Evolutionary conservation across 2,113 vertebrate species (phyloP), one percentile per base, ranked within the genome.

Genomic region (Cyprinus carpio): DNA sequence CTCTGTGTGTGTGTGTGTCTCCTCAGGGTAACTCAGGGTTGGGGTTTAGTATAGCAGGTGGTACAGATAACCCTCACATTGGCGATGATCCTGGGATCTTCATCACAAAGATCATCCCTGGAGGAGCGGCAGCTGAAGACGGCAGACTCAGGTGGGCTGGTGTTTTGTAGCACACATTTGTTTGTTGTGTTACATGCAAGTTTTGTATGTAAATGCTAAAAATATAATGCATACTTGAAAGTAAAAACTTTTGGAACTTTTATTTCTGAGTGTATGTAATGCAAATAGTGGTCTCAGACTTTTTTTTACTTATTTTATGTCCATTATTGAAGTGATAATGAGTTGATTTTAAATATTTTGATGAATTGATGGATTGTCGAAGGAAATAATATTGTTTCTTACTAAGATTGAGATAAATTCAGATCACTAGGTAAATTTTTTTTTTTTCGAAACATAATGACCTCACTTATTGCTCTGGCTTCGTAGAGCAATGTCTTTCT

Each of bases 21-120:
- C 29, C 37, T n/a, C 75, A 99, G 98, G 97, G 97, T 81, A 99
- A 99, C 96, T 99, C 98, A 7, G 98, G 97, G n/a, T 90, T 99
- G 92, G 98, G 98, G 81, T 99, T 99, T 89, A 99, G 97, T 93
- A 98, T 99, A 79, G 97, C 97, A 69, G 98, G 98, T 90, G 98
- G 98, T 82, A 99, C 97, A 89, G 98, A 99, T 93, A 99, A 99
- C 91, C 97, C 98, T 84, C 98, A 99, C 91, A 97, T 98, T 75
- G 97, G 97, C 60, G 97, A 99, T 87, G 97, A 99, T 89, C 98
- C 98, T 13, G 97, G 98, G 80, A 99, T 99, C 95, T 99, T 99
- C 94, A 99, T 99, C 91, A 99, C 98, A 82, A 99, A 99, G 93
- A 98, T 99, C 93, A 99, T 98, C 91, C 96, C 96, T n/a, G 97